Percentiles rank a stretch among this genome's conserved stretches.
phyloP scores from a whole-genome alignment of 1,140 invertebrate genomes.

The Drosophila mayri region DNA sequence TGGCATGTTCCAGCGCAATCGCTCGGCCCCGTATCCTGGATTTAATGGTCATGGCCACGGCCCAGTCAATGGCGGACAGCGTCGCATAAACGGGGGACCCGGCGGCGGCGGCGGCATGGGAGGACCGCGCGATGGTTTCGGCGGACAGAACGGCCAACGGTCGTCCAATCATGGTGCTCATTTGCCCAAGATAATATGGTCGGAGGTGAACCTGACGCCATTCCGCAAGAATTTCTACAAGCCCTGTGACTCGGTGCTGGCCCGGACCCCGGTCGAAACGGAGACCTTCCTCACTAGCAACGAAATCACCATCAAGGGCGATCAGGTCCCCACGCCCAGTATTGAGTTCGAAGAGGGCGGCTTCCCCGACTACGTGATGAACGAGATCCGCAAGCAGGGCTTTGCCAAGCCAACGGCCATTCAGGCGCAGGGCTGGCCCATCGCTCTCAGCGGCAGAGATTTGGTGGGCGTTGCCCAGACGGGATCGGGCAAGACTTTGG shows the following conservation, averaged over 20 bases:
- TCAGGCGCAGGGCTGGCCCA: slow-evolving; percentile 96
- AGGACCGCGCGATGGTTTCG: slow-evolving; percentile 43
- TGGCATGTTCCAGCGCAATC: slow-evolving; percentile 74
- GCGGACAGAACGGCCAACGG: slow-evolving; percentile 70
- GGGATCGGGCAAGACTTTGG: slow-evolving; percentile 96
- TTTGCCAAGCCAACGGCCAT: slow-evolving; percentile 95
- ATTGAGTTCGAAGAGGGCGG: slow-evolving; percentile 93
- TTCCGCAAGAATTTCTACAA: slow-evolving; percentile 98
- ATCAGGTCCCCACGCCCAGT: slow-evolving; percentile 92
- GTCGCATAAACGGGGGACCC: slow-evolving; percentile 55
- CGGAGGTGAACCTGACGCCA: slow-evolving; percentile 89
- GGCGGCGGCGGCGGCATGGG: slow-evolving; percentile 55
- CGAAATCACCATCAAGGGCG: slow-evolving; percentile 93
- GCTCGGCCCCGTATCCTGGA: slow-evolving; percentile 67
- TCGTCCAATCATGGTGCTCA: slow-evolving; percentile 87
- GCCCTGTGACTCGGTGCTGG: slow-evolving; percentile 90
- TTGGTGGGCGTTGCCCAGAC: slow-evolving; percentile 98
- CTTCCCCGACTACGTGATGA: slow-evolving; percentile 93
- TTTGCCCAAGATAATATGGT: slow-evolving; percentile 93
- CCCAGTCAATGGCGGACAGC: slow-evolving; percentile 22
- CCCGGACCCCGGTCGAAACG: slow-evolving; percentile 89
- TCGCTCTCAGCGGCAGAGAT: slow-evolving; percentile 95
- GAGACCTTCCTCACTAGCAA: slow-evolving; percentile 91
- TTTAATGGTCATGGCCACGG: slow-evolving; percentile 51
- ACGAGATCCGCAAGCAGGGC: slow-evolving; percentile 92